Evolutionary conservation across 2,113 vertebrate species (phyloP), one percentile per base, ranked within the genome.

Genomic region (Syrrhaptes paradoxus): DNA sequence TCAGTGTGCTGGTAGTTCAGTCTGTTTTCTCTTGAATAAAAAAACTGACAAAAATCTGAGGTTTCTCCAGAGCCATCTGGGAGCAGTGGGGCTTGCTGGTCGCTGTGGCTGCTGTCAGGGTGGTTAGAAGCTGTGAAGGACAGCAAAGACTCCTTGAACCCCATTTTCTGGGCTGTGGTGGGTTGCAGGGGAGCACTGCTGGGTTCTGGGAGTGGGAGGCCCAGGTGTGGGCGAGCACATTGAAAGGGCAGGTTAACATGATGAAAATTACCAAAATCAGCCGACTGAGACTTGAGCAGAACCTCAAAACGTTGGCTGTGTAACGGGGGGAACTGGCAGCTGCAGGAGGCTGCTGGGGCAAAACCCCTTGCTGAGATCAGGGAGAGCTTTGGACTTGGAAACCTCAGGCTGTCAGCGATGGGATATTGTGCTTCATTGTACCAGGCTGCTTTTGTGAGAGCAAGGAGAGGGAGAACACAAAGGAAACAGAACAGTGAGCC

Each of bases 301-400:
- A n/a, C 41, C n/a, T 70, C 1, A 2, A n/a, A 20, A 7, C 0
- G 2, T 21, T 11, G 1, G 2, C 41, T 32, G 11, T 1, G 3
- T 41, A 11, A 11, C 4, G 1, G 16, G 25, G 46, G 41, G 14
- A 62, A 13, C 67, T 34, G n/a, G 49, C 48, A 82, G 26, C 32
- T 51, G n/a, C 38, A 24, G 45, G 75, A 72, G 51, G 19, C 43
- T 78, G 61, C 46, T 10, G 25, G 59, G 57, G 46, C 21, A 66
- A 70, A 51, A 3, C 5, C n/a, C 26, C 5, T 6, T 45, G 28
- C 29, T 8, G 7, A 32, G 17, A 31, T 73, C 51, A 38, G 68
- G 43, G 38, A 48, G 0, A 28, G 75, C 24, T 63, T 36, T 77
- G 72, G 48, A 45, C 48, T 34, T 61, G 57, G 76, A 85, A 75